Conservation (phyloP, 2,888 invertebrate genomes). For the Ctenicera cuprea region DNA sequence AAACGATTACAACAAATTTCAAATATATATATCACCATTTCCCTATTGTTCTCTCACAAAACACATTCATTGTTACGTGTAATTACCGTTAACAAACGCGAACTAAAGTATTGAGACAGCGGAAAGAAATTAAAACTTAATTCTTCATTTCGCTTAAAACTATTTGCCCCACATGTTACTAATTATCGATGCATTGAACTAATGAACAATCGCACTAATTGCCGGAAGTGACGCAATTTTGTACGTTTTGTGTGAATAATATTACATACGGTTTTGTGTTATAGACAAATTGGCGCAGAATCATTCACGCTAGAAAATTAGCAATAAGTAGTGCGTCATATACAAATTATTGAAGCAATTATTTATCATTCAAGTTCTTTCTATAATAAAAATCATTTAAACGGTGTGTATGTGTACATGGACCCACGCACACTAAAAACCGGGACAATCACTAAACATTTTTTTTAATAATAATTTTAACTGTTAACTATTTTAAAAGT, state of each 20-base stretch:
- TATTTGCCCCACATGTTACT: slow-evolving; percentile 60
- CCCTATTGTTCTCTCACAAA: slow-evolving; percentile 46
- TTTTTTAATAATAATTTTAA: neutral
- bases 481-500: neutral
- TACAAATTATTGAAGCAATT: slow-evolving; percentile 39
- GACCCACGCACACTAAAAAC: slow-evolving; percentile 6
- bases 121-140: slow-evolving; percentile 33
- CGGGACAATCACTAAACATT: neutral
- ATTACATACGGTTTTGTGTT: slow-evolving; percentile 61
- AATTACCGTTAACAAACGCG: slow-evolving; percentile 54
- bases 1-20: slow-evolving; percentile 41
- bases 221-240: slow-evolving; percentile 68
- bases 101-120: slow-evolving; percentile 46
- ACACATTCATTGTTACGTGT: slow-evolving; percentile 39
- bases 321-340: slow-evolving; percentile 60
- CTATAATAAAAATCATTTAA: slow-evolving; percentile 21
- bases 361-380: slow-evolving; percentile 23
- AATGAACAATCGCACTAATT: slow-evolving; percentile 69
- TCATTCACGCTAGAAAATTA: slow-evolving; percentile 56
- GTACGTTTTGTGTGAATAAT: slow-evolving; percentile 63
- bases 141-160: slow-evolving; percentile 51
- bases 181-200: slow-evolving; percentile 70
- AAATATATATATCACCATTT: slow-evolving; percentile 37
- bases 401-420: slow-evolving; percentile 6
- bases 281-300: slow-evolving; percentile 59